Base-by-base conservation (phyloP, 2,888 invertebrate species). In the Aelia acuminata region DNA sequence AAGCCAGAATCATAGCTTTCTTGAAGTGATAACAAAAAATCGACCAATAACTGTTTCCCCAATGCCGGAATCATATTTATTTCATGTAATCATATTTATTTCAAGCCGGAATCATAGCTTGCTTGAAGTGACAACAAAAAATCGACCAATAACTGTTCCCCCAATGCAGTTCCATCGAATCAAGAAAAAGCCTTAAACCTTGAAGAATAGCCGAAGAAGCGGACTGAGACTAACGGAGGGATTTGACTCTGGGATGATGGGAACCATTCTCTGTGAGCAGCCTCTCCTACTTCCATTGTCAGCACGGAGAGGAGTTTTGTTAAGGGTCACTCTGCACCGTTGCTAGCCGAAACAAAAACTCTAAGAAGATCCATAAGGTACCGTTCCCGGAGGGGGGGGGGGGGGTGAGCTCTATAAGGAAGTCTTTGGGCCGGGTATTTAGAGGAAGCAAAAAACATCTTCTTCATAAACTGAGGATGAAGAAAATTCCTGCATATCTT, bases 351-450 rank as follows among this genome's bases (percentile, higher is more conserved):
- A 70, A 70, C 63, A 70, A 70, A 70, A 70, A 70, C 63, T 35
- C 35, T 70, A 35, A 70, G 63, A 70, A 35, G 63, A 70, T 70
- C 63, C 63, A 70, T 70, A 70, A 70, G 63, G 63, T 70, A 70
- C 63, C 63, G 63, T 70, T 70, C 8, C 0, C 31, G 31, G 18
- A 35, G 26, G 57, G 1, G 31, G n/a, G n/a, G n/a, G n/a, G n/a
- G n/a, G n/a, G n/a, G n/a, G n/a, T n/a, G n/a, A 35, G 15, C 31
- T 70, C 63, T 35, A 31, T 70, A 70, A 70, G 63, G 63, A 35
- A 70, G 31, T 70, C 63, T 70, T 70, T 70, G 18, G 8, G 35
- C 63, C 18, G 63, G 15, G 63, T 31, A 63, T 63, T 63, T 31
- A 63, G 31, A 5, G 31, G 35, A 35, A 5, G 13, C 15, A 70